Base-by-base conservation (phyloP, 1,140 invertebrate genomes). In the Diprion similis region DNA sequence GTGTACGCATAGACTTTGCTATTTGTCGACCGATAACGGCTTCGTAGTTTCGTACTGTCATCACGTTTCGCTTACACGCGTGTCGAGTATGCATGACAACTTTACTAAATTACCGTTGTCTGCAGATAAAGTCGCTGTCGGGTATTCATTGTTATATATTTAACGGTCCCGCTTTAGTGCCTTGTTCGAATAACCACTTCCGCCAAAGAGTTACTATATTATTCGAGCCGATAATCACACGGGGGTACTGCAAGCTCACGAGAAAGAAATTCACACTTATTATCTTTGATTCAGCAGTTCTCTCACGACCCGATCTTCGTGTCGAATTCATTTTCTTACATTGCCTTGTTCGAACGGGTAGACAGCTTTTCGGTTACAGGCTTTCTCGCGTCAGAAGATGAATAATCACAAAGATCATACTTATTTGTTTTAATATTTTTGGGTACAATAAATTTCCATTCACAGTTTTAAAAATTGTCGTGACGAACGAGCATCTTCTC, bases 271-370 rank as follows among this genome's bases (percentile, higher is more conserved):
- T 8, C 51, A 15, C 24, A 37, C 51, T 17, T 59, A 8, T 17
- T 59, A 13, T 13, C 4, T 59, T 59, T 0, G 7, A 8, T 15
- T 59, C 51, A 59, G 51, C 51, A 59, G 0, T 8, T 59, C 11
- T 17, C 51, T 59, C 51, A 59, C 84, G 84, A 83, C 82, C 80
- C 81, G 82, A 85, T 85, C 81, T 83, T 79, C 82, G 77, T 83
- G 84, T 85, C 81, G 82, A 84, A 85, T 84, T 84, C 83, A 84
- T 85, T 85, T 85, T 85, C 81, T 37, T 80, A 85, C 82, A 80
- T 85, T 81, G 11, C 51, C 51, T 17, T 13, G 11, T 45, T 68
- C 19, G 6, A 18, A 11, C 11, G 11, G 17, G 4, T 72, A 74
- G 77, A 74, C 19, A 76, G 77, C 76, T 79, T 76, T 83, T 84